Base-by-base conservation (phyloP, 2,113 vertebrate genomes). In the Gnathonemus echidnorhynchus region DNA sequence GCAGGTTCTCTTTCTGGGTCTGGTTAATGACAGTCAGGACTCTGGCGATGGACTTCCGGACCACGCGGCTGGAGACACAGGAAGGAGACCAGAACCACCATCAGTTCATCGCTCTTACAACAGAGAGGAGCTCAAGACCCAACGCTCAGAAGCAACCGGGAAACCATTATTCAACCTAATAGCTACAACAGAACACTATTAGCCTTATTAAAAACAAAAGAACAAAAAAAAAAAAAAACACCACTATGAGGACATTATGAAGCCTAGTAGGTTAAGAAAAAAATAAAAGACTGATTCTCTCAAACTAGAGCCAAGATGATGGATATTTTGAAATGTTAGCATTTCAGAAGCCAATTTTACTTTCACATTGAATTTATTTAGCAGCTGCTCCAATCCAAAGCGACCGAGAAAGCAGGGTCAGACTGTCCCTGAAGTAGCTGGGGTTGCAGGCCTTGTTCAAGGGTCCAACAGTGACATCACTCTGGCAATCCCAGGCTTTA, bases 21-120 rank as follows among this genome's bases (percentile, higher is more conserved):
- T 99, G 98, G 93, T 99, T 99, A 94, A 99, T 99, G 45, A 99
- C 98, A 0, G 98, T 99, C 83, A 99, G 92, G 42, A 99, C 98
- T 89, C 98, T 95, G 93, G 98, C 98, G 0, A 99, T 99, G 90
- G 98, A 99, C 90, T 99, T 99, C 2, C 98, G 97, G 83, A 99
- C 98, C 89, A 99, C 98, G 0, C 98, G 97, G 92, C 98, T 99
- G n/a, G 31, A 2, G 48, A 84, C 49, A 24, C 24, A 0, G 7
- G 49, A 4, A 62, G 2, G 39, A 35, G 9, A 62, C 39, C 87
- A 24, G 31, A 58, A 62, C 1, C 4, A 42, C 53, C 35, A 45
- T 62, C 53, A 58, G 8, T 21, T 88, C 7, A 2, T 21, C 3
- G 15, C 19, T 93, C 97, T 97, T 86, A 99, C 98, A 99, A 31